Evolutionary conservation across 2,797 vertebrate species (phyloP).

Genomic region (Calcarius lapponicus): DNA sequence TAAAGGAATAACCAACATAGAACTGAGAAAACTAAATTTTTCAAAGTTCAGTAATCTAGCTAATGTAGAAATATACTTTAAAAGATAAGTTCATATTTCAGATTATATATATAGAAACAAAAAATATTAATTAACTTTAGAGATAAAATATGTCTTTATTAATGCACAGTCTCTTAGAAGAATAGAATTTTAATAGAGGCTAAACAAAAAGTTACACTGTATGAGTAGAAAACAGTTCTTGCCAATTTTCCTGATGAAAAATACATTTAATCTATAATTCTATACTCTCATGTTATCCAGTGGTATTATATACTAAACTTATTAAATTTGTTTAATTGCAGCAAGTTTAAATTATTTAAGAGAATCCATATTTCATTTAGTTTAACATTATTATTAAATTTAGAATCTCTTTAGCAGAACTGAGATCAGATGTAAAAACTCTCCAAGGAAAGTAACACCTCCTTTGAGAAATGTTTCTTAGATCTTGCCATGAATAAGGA

Average conservation of each 20-base stretch:
- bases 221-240: neutral
- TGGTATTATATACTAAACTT: neutral
- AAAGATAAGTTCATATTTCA: neutral
- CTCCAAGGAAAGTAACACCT: neutral
- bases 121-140: neutral
- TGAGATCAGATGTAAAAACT: neutral
- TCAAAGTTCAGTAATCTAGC: neutral
- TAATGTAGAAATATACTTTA: neutral
- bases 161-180: neutral
- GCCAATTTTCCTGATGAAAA: slow-evolving; percentile 12
- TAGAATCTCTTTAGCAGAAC: neutral
- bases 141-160: neutral
- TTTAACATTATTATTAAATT: slow-evolving; percentile 14
- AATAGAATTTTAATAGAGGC: neutral
- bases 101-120: neutral
- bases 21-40: neutral
- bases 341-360: slow-evolving; percentile 11
- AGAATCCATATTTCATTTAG: neutral
- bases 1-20: neutral
- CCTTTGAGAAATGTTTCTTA: neutral
- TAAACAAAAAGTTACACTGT: neutral
- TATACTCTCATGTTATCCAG: neutral
- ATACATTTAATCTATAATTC: neutral
- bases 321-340: slow-evolving; percentile 15
- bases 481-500: neutral